Conservation (phyloP, 2,113 vertebrate species). For the Puntigrus tetrazona region DNA sequence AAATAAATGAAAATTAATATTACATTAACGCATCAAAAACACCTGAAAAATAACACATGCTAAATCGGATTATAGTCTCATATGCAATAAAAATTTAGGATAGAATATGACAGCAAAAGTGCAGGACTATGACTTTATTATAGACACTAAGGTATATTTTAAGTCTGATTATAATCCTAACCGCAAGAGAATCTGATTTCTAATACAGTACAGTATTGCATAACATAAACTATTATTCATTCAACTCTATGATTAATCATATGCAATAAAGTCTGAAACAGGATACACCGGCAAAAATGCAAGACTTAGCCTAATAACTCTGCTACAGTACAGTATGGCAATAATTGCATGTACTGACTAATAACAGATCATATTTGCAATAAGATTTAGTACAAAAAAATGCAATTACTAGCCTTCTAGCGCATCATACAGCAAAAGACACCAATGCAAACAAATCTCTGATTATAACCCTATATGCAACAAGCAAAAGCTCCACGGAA, state of each 20-base stretch:
- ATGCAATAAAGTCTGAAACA: not conserved
- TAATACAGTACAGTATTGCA: too few species aligned
- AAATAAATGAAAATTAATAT: not conserved
- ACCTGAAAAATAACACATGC: not conserved
- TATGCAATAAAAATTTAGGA: not conserved
- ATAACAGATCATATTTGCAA: not conserved
- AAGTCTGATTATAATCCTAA: not conserved
- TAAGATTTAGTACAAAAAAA: not conserved
- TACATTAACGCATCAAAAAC: not conserved
- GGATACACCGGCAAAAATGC: not conserved
- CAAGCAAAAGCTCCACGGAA: not conserved
- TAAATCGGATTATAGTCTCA: not conserved
- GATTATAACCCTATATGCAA: not conserved
- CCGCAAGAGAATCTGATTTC: not conserved
- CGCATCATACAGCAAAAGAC: not conserved
- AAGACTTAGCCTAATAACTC: not conserved
- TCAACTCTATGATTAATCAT: too few species aligned
- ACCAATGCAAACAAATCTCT: not conserved
- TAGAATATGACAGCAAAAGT: not conserved
- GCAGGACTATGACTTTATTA: not conserved
- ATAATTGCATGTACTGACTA: not conserved
- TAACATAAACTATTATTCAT: too few species aligned
- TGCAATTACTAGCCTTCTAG: too few species aligned
- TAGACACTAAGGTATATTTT: not conserved
- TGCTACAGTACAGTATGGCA: not conserved